These are phyloP conservation scores for Lophochroa leadbeateri DNA, from an alignment of 2,113 vertebrate genomes.

Conservation along the genomic window DNA sequence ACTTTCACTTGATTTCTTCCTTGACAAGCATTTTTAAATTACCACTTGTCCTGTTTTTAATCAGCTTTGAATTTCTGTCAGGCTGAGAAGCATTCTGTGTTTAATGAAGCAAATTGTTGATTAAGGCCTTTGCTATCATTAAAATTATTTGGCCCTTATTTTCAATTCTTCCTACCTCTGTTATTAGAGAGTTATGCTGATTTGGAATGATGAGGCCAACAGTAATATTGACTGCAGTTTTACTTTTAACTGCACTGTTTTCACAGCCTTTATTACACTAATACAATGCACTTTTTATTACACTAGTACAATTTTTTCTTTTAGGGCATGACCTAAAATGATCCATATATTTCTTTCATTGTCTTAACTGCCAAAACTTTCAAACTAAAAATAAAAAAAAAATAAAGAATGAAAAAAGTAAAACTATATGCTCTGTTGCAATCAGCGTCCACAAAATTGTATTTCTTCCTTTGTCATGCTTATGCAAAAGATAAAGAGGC, in stretches of 20 bases:
- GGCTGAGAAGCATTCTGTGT: slow-evolving; percentile 43
- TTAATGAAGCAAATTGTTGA: slow-evolving; percentile 61
- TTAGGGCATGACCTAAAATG: neutral
- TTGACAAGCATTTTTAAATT: slow-evolving; percentile 55
- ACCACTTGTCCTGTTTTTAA: slow-evolving; percentile 59
- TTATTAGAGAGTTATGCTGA: slow-evolving; percentile 1
- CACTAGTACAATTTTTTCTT: neutral
- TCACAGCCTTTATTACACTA: neutral
- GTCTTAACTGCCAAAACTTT: neutral
- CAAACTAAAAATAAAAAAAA: neutral
- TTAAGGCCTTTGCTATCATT: slow-evolving; percentile 17
- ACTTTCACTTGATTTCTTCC: slow-evolving; percentile 53
- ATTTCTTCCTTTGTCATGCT: neutral
- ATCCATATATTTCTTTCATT: neutral
- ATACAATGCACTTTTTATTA: neutral
- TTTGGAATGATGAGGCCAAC: neutral
- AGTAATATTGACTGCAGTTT: neutral
- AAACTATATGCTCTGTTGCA: neutral
- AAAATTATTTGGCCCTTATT: slow-evolving; percentile 17
- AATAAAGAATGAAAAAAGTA: fast-evolving
- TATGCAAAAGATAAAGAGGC: neutral
- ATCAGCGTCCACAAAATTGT: neutral
- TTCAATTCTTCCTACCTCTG: neutral
- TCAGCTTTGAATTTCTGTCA: slow-evolving; percentile 50
- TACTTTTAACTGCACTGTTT: neutral